Percentiles rank a stretch among this genome's conserved stretches.
Evolutionary conservation across 2,888 invertebrate species (phyloP).

Genomic region (Anarsia innoxiella): DNA sequence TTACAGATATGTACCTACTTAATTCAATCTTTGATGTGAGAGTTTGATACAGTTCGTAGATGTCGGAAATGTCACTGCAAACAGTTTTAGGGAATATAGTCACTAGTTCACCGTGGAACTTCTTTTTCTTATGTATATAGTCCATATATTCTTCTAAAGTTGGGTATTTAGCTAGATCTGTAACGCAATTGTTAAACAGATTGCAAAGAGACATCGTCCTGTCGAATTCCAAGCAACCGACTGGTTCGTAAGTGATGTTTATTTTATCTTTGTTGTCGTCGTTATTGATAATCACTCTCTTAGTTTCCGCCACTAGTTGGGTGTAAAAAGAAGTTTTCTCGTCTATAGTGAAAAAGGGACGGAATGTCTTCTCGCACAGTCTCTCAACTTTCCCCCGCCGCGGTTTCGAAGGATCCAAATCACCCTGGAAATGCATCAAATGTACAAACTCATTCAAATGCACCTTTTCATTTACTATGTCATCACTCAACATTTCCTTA

Average conservation of each 20-base stretch:
- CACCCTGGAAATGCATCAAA: slow-evolving; percentile 21
- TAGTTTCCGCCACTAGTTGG: slow-evolving; percentile 20
- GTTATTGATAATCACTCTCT: slow-evolving; percentile 22
- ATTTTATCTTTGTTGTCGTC: slow-evolving; percentile 19
- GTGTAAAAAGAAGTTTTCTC: slow-evolving; percentile 28
- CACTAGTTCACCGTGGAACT: slow-evolving; percentile 16
- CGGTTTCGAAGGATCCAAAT: slow-evolving; percentile 7
- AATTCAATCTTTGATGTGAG: slow-evolving; percentile 18
- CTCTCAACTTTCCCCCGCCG: slow-evolving; percentile 6
- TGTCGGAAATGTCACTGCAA: slow-evolving; percentile 1
- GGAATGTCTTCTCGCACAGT: slow-evolving; percentile 27
- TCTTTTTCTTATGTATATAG: slow-evolving; percentile 20
- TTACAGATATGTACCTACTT: slow-evolving; percentile 18
- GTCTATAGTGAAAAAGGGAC: slow-evolving; percentile 26
- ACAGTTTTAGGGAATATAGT: slow-evolving; percentile 21
- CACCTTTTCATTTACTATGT: slow-evolving; percentile 22
- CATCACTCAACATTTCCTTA: slow-evolving; percentile 24
- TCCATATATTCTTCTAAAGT: slow-evolving; percentile 17
- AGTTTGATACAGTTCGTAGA: slow-evolving; percentile 16
- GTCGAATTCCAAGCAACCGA: slow-evolving; percentile 23
- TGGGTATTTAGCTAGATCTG: slow-evolving; percentile 17
- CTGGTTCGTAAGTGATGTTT: slow-evolving; percentile 17
- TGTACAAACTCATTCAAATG: slow-evolving; percentile 28
- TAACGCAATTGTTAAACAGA: slow-evolving; percentile 19
- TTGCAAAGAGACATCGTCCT: slow-evolving; percentile 21